Evolutionary conservation across 2,888 invertebrate species (phyloP), one percentile per base, ranked within the genome.

Genomic region (Dione juno): DNA sequence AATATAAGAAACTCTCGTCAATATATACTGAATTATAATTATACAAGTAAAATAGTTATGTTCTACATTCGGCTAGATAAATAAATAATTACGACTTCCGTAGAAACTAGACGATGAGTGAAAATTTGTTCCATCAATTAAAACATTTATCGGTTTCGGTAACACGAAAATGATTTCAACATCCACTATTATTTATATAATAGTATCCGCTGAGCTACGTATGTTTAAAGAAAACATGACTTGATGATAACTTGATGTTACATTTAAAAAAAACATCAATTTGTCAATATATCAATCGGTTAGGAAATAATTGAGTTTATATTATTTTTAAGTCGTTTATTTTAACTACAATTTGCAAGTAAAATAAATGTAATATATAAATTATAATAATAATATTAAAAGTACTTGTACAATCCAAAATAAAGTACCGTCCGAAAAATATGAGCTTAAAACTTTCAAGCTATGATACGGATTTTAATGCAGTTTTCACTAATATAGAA

Each of bases 41-140:
- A 28, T 61, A 43, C 43, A 28, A 43, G 11, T n/a, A 61, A 61
- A 45, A 43, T 41, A 41, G 19, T 41, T 14, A 28, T 14, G 43
- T 28, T 61, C 61, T 35, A 45, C 45, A 28, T 45, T 45, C 5
- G 9, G 5, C 11, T n/a, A 10, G 10, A 28, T 61, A 45, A 61
- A 45, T 45, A 35, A 61, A 61, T 45, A 61, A 61, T 61, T n/a
- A 61, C 41, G 43, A 61, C 61, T 28, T 43, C 61, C 61, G 61
- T 61, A 35, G 43, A 61, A 28, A 61, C 59, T 41, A 28, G 57
- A 45, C 11, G 19, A 40, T 19, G 28, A 35, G n/a, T 61, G 43
- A 28, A 28, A 43, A 35, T 16, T 45, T 45, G 45, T 45, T 45
- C n/a, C n/a, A 28, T 21, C 41, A 61, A 28, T 61, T 61, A 5